These are phyloP conservation scores for Conus canariensis DNA, from an alignment of 2,888 invertebrate genomes.

Conservation along the genomic window DNA sequence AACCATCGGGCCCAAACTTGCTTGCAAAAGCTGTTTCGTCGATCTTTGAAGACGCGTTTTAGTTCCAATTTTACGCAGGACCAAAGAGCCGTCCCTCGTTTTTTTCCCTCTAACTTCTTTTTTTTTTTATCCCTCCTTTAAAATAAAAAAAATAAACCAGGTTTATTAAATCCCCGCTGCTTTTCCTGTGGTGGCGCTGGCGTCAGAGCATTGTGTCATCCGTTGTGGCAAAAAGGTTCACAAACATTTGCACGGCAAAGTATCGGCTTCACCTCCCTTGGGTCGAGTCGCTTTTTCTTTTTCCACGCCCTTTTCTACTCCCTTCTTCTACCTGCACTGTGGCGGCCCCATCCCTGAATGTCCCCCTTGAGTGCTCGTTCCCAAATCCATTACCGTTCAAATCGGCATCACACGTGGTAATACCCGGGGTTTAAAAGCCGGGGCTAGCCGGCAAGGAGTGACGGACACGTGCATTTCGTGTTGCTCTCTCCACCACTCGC, in stretches of 20 bases:
- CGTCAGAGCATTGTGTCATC: background rate
- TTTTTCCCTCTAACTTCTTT: background rate
- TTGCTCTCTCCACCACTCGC: background rate
- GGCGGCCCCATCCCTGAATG: background rate
- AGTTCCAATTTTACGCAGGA: background rate
- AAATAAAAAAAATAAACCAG: background rate
- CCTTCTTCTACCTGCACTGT: background rate
- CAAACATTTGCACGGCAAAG: slow-evolving; percentile 27
- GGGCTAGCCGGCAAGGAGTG: background rate
- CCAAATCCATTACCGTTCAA: slow-evolving; percentile 25
- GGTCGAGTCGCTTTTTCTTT: background rate
- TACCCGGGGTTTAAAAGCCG: background rate
- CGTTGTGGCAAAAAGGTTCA: slow-evolving; percentile 28
- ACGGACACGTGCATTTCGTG: slow-evolving; percentile 31
- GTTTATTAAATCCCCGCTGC: slow-evolving; percentile 7
- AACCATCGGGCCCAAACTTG: background rate
- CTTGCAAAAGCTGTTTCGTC: background rate
- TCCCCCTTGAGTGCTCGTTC: slow-evolving; percentile 9
- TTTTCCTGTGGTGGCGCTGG: background rate
- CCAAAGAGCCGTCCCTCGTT: background rate
- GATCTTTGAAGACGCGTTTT: background rate
- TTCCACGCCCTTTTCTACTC: background rate
- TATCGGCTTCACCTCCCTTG: background rate
- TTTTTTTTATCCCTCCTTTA: background rate
- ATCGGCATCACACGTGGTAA: slow-evolving; percentile 23